A percentile compares a stretch with the other conserved stretches of the same genome.
Evolutionary conservation across 2,888 invertebrate species (phyloP).

Genomic region (Globia sparganii): DNA sequence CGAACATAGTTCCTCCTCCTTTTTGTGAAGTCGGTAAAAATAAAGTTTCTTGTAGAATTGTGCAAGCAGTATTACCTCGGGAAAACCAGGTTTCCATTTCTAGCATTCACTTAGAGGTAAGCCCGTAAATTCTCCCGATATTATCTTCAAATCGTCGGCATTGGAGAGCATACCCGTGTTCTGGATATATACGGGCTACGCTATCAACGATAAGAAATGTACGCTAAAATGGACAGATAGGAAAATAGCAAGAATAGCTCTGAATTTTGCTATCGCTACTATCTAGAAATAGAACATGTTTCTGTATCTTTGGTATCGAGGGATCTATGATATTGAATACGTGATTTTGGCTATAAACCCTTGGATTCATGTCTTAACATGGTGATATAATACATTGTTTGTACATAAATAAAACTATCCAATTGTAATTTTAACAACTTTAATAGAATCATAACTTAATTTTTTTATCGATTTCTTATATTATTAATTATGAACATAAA

Average conservation of each 20-base stretch:
- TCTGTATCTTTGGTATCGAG: background rate
- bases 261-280: conserved; percentile 7
- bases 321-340: background rate
- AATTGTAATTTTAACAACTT: too few relatives aligned
- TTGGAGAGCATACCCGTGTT: conserved; percentile 21
- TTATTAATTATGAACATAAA: too few relatives aligned
- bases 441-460: too few relatives aligned
- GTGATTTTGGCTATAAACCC: background rate
- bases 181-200: background rate
- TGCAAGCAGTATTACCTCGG: conserved; percentile 8
- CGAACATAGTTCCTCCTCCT: too few relatives aligned
- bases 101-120: conserved; percentile 17
- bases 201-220: conserved; percentile 16
- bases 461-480: too few relatives aligned
- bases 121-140: conserved; percentile 17
- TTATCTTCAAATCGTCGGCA: conserved; percentile 27
- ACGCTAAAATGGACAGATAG: background rate
- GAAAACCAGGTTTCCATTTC: conserved; percentile 6
- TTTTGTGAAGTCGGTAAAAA: too few relatives aligned
- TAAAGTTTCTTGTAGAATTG: background rate
- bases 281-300: conserved; percentile 16
- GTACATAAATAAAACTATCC: too few relatives aligned
- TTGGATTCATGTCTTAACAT: background rate
- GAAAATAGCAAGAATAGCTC: conserved; percentile 8
- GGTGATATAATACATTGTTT: background rate